These are phyloP conservation scores for Ginglymostoma cirratum DNA, from an alignment of 2,113 vertebrate genomes.

Conservation along the genomic window DNA sequence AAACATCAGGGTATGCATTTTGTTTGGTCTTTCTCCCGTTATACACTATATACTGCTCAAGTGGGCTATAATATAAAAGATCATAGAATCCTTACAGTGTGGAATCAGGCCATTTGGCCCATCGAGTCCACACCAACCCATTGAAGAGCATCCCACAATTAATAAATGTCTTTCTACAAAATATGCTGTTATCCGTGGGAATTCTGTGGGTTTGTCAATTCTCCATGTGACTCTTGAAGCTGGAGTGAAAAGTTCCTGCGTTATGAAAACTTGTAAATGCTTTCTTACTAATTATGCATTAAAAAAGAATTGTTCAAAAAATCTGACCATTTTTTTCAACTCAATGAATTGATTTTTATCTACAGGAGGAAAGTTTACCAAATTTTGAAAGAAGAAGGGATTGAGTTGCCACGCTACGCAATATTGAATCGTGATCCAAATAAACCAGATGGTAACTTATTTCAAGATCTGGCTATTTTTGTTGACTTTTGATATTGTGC, in stretches of 20 bases:
- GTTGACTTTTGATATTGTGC: background rate
- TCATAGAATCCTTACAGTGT: background rate
- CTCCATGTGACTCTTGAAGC: background rate
- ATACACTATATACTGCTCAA: background rate
- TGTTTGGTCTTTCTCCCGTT: background rate
- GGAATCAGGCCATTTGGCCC: no score
- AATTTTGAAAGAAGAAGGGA: slow-evolving; percentile 78
- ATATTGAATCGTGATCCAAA: slow-evolving; percentile 79
- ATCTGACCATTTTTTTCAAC: background rate
- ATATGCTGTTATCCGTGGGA: background rate
- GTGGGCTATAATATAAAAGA: background rate
- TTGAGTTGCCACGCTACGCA: slow-evolving; percentile 78
- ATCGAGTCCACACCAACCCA: no score
- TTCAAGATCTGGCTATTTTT: background rate
- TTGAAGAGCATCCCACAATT: background rate
- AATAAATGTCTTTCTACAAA: background rate
- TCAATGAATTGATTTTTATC: slow-evolving; percentile 38
- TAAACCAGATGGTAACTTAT: slow-evolving; percentile 70
- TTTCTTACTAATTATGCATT: background rate
- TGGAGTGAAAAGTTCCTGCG: background rate
- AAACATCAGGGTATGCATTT: background rate
- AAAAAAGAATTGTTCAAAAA: background rate
- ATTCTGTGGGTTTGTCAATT: background rate
- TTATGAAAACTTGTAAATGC: background rate
- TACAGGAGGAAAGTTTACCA: slow-evolving; percentile 77